Evolutionary conservation across 2,113 vertebrate species (phyloP).

Genomic region (Notechis scutatus): DNA sequence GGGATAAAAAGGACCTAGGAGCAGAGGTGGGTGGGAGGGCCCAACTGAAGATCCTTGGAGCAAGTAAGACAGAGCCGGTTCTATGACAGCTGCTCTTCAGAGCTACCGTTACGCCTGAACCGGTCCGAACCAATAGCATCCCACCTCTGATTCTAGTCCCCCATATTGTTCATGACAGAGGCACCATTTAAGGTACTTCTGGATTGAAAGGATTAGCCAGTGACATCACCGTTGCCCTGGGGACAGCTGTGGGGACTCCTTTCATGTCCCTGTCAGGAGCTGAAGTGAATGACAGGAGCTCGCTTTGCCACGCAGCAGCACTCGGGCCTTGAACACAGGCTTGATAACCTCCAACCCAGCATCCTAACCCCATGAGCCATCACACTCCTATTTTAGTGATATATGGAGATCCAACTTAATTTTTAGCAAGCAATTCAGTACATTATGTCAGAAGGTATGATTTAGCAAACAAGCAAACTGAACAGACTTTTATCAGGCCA

Average conservation of each 20-base stretch:
- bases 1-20: too few species aligned
- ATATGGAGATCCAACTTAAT: constrained; percentile 52
- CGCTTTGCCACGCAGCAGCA: too few species aligned
- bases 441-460: constrained; percentile 55
- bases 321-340: too few species aligned
- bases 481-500: constrained; percentile 44
- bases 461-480: constrained; percentile 47
- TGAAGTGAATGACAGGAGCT: too few species aligned
- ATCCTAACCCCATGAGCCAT: too few species aligned
- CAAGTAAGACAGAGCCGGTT: too few species aligned
- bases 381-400: constrained; percentile 47
- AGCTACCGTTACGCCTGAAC: too few species aligned
- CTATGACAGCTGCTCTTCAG: too few species aligned
- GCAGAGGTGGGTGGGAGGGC: too few species aligned
- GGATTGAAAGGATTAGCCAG: not conserved
- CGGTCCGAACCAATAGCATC: too few species aligned
- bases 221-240: not conserved
- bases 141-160: constrained; percentile 38
- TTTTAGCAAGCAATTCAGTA: constrained; percentile 48
- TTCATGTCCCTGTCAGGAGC: not conserved
- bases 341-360: too few species aligned
- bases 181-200: not conserved
- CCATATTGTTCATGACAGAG: not conserved
- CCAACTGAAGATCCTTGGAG: too few species aligned
- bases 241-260: not conserved